Conservation (phyloP, 2,888 invertebrate genomes). For the Cistogaster globosa region DNA sequence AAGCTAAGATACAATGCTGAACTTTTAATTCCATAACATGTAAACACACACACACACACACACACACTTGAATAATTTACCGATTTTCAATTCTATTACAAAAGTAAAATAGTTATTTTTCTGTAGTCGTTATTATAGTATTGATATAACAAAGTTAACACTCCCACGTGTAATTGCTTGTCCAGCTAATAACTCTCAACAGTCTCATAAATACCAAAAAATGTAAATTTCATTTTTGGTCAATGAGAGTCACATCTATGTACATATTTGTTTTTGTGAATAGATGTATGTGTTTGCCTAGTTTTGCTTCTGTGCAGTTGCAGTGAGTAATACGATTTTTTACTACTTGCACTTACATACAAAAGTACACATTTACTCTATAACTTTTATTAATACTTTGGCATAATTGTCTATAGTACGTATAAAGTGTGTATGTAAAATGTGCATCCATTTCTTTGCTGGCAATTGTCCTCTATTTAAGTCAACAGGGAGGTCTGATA, state of each 20-base stretch:
- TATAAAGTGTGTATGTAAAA: slow-evolving; percentile 28
- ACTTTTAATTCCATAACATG: slow-evolving; percentile 41
- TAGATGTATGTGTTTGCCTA: not conserved
- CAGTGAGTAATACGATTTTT: slow-evolving; percentile 25
- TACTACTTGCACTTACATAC: not conserved
- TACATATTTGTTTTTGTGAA: slow-evolving; percentile 37
- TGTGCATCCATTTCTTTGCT: slow-evolving; percentile 43
- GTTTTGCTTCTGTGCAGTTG: slow-evolving; percentile 7
- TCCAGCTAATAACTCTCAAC: slow-evolving; percentile 82
- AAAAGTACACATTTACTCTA: not conserved
- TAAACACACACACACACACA: not conserved
- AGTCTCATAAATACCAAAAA: slow-evolving; percentile 81
- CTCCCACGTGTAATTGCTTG: slow-evolving; percentile 77
- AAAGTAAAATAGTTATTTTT: slow-evolving; percentile 32
- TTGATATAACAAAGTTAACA: slow-evolving; percentile 72
- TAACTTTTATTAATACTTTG: slow-evolving; percentile 2
- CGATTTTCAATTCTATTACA: slow-evolving; percentile 15
- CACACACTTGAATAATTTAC: not conserved
- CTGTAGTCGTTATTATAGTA: slow-evolving; percentile 55
- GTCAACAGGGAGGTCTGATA: slow-evolving; percentile 62
- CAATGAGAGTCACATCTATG: slow-evolving; percentile 63
- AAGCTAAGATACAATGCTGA: slow-evolving; percentile 43
- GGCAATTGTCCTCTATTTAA: slow-evolving; percentile 49
- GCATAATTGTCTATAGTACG: slow-evolving; percentile 9
- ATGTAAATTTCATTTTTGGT: slow-evolving; percentile 74